Conservation (phyloP, 2,113 vertebrate genomes). For the Apodemus sylvaticus region DNA sequence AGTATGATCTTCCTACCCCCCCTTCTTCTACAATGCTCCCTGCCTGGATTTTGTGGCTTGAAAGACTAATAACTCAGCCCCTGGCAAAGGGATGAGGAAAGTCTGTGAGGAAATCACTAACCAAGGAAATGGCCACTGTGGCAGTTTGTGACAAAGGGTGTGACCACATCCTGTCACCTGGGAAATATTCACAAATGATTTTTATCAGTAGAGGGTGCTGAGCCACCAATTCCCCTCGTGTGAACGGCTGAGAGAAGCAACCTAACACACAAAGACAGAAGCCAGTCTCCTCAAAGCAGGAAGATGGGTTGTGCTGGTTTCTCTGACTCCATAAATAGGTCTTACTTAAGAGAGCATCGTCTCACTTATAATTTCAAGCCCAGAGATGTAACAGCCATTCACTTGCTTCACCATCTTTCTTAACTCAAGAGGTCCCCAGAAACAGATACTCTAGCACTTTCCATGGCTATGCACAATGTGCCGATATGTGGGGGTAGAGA, state of each 20-base stretch:
- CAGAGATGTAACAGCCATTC: not conserved
- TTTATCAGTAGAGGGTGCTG: not conserved
- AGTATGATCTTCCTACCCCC: not conserved
- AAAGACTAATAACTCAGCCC: not conserved
- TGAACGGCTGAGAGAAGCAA: not conserved
- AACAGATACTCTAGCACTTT: not conserved
- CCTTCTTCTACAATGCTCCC: not conserved
- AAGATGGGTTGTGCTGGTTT: not conserved
- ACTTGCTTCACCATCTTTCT: not conserved
- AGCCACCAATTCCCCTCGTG: not conserved
- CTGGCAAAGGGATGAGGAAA: rapidly evolving
- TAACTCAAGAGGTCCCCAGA: not conserved
- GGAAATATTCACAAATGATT: not conserved
- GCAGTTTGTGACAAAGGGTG: not conserved
- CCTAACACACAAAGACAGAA: not conserved
- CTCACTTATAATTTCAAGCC: not conserved
- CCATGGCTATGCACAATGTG: not conserved
- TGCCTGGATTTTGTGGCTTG: not conserved
- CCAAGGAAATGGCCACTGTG: not conserved
- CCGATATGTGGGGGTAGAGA: rapidly evolving
- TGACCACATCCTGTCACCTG: not conserved
- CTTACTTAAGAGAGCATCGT: not conserved
- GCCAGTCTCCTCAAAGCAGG: not conserved
- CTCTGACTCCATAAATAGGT: not conserved
- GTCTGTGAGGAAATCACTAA: not conserved